Base-by-base conservation (phyloP, 2,888 invertebrate species). In the Allophyes oxyacanthae region DNA sequence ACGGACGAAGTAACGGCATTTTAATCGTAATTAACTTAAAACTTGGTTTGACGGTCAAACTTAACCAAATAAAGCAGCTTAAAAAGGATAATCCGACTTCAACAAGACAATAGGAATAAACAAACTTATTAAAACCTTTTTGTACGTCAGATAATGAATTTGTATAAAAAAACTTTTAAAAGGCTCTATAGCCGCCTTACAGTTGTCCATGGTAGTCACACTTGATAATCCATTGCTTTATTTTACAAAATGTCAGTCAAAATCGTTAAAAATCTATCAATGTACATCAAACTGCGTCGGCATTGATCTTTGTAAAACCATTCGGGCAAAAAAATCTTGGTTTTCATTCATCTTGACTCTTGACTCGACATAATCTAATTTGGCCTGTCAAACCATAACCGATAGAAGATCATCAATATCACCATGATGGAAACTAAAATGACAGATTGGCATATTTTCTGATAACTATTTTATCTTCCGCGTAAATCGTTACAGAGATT, bases 71-170 rank as follows among this genome's bases (percentile, higher is more conserved):
- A 52, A 45, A 58, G 37, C 50, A 65, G 58, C 54, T 64, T 72
- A 36, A 54, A 70, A 44, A 42, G 62, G 55, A 56, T 75, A 60
- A 75, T 72, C 51, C 49, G 15, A 46, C 56, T 57, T 67, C 20
- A 34, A 34, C 34, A 49, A 69, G 48, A 75, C 72, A 75, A 73
- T 58, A 64, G 62, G 32, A 56, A 75, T 64, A 68, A 73, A 73
- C 75, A 72, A 72, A 72, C 51, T 54, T 62, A 64, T 68, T 62
- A 64, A 58, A 50, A 61, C 28, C 49, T 37, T 59, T 55, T 70
- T 74, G 57, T 51, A 42, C n/a, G 36, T 7, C 49, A 42, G 46
- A 48, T 30, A 37, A 46, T 25, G 20, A 25, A 36, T 20, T 3
- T 1, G 25, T 10, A 32, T 33, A 7, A 14, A 14, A 34, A 54